Evolutionary conservation across 2,797 vertebrate species (phyloP).

Genomic region (Acipenser ruthenus): DNA sequence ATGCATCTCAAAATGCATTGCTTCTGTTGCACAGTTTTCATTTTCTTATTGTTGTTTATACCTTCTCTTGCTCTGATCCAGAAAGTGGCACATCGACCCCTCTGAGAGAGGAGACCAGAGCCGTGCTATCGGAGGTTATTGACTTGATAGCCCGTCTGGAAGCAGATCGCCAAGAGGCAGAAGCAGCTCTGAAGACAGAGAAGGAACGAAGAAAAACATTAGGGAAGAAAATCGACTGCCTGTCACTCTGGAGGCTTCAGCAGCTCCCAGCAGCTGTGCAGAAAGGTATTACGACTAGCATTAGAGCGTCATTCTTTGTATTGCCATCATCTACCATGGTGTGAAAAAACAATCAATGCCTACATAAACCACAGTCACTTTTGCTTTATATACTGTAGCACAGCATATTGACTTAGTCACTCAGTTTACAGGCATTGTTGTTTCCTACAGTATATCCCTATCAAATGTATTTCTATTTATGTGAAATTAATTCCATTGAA

Average conservation of each 20-base stretch:
- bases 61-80: slow-evolving; percentile 15
- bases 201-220: slow-evolving; percentile 49
- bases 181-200: slow-evolving; percentile 63
- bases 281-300: slow-evolving; percentile 49
- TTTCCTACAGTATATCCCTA: too few relatives aligned
- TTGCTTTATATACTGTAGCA: neutral
- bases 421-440: too few relatives aligned
- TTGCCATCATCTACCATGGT: slow-evolving; percentile 5
- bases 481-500: too few relatives aligned
- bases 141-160: slow-evolving; percentile 73
- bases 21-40: too few relatives aligned
- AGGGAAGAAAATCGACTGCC: slow-evolving; percentile 48
- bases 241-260: slow-evolving; percentile 65
- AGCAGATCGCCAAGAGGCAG: slow-evolving; percentile 65
- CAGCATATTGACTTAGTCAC: neutral
- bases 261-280: slow-evolving; percentile 61
- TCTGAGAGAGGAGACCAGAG: slow-evolving; percentile 59
- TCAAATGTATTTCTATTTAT: too few relatives aligned
- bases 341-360: slow-evolving; percentile 1
- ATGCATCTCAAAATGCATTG: too few relatives aligned
- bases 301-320: slow-evolving; percentile 7
- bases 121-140: slow-evolving; percentile 63
- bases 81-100: slow-evolving; percentile 42
- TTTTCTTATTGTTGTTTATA: neutral
- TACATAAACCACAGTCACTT: slow-evolving; percentile 1